A percentile compares a stretch with the other conserved stretches of the same genome.
Conservation (phyloP, 2,888 invertebrate genomes). For the Agrochola litura region DNA sequence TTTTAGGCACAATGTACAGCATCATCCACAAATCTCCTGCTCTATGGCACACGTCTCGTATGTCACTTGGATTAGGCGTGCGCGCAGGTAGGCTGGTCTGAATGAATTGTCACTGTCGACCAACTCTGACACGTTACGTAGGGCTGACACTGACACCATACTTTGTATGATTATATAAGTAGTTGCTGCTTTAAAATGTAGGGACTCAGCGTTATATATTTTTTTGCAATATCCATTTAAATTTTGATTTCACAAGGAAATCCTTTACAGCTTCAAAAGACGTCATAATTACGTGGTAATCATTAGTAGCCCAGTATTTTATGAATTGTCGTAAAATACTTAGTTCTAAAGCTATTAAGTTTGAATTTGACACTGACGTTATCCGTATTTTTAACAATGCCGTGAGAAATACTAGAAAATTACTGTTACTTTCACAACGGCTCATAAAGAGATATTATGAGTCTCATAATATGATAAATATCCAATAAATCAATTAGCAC, state of each 20-base stretch:
- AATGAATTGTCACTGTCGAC: conserved; percentile 89
- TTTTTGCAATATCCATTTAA: not conserved
- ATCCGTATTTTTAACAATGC: not conserved
- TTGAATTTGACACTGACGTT: not conserved
- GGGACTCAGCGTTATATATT: not conserved
- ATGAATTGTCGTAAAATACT: not conserved
- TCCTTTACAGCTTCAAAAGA: not conserved
- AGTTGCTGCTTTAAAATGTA: conserved; percentile 13
- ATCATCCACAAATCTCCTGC: conserved; percentile 16
- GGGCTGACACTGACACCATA: conserved; percentile 78
- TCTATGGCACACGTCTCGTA: conserved; percentile 81
- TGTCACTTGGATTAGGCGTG: conserved; percentile 88
- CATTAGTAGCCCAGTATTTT: not conserved
- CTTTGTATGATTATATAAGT: conserved; percentile 33
- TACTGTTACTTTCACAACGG: not conserved
- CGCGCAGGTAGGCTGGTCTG: conserved; percentile 86
- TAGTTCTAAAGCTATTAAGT: not conserved
- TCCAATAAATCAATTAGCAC: conserved; percentile 42
- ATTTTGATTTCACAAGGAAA: not conserved
- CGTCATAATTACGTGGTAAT: not conserved
- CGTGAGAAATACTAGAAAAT: not conserved
- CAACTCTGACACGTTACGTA: conserved; percentile 80
- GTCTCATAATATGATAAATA: not conserved
- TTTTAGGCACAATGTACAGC: conserved; percentile 27
- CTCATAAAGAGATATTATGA: not conserved